These are phyloP conservation scores for Lepus americanus DNA, from an alignment of 2,113 vertebrate species.

Conservation along the genomic window DNA sequence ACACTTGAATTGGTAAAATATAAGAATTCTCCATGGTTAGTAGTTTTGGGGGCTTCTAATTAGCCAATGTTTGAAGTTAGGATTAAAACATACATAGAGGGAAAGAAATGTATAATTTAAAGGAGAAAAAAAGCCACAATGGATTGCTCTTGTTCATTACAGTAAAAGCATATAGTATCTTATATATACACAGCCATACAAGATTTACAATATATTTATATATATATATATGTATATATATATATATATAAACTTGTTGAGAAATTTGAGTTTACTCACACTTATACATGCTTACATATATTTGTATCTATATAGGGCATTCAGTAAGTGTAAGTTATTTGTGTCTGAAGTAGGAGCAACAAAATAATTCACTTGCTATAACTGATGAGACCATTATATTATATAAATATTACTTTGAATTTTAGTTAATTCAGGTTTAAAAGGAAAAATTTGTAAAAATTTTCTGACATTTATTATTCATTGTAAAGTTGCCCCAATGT, in stretches of 20 bases:
- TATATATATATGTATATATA: neutral
- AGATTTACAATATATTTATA: too few species aligned
- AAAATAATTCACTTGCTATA: neutral
- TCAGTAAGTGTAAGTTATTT: neutral
- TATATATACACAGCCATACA: too few species aligned
- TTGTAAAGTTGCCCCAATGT: neutral
- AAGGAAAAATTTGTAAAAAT: neutral
- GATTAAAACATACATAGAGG: constrained; percentile 20
- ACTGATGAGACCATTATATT: constrained; percentile 44
- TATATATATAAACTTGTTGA: neutral
- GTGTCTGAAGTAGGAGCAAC: neutral
- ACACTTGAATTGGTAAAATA: neutral
- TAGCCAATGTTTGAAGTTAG: neutral
- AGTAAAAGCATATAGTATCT: neutral
- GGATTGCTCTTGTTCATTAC: neutral
- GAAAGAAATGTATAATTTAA: neutral
- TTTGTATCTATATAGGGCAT: neutral
- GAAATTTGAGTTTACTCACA: neutral
- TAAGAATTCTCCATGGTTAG: neutral
- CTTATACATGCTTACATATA: neutral
- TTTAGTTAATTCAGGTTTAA: constrained; percentile 17
- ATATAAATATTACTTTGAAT: constrained; percentile 59
- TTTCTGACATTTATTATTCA: neutral
- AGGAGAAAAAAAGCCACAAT: neutral
- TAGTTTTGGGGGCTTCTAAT: neutral